phyloP scores from a whole-genome alignment of 2,888 invertebrate genomes.

The Microctonus hyperodae region DNA sequence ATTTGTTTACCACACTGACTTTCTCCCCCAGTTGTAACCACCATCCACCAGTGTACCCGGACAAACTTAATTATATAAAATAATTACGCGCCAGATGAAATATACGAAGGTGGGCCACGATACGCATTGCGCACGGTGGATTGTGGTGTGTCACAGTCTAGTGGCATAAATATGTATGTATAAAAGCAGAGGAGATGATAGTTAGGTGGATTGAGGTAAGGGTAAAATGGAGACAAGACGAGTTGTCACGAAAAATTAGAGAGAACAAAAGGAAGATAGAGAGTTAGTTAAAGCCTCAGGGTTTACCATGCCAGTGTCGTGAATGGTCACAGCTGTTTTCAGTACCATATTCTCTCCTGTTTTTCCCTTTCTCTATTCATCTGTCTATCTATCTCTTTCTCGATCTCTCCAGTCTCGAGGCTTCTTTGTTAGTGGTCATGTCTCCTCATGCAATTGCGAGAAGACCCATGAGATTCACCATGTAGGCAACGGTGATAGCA shows the following conservation, averaged over 20 bases:
- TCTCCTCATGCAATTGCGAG: background rate
- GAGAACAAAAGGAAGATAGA: background rate
- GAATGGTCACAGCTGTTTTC: background rate
- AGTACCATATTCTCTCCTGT: background rate
- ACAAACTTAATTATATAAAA: constrained; percentile 53
- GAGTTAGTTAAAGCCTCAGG: background rate
- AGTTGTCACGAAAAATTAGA: constrained; percentile 13
- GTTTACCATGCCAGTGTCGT: background rate
- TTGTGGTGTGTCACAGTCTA: constrained; percentile 47
- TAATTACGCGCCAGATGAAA: constrained; percentile 48
- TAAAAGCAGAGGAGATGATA: background rate
- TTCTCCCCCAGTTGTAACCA: background rate
- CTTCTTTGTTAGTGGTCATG: background rate
- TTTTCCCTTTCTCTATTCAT: too few species aligned
- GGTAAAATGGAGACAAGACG: constrained; percentile 27
- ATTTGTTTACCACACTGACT: background rate
- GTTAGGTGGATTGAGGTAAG: constrained; percentile 11
- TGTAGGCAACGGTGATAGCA: background rate
- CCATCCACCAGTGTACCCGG: constrained; percentile 11
- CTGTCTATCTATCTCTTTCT: too few species aligned
- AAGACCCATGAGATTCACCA: background rate
- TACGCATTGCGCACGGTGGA: constrained; percentile 46
- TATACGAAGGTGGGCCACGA: constrained; percentile 41
- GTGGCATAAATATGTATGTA: background rate
- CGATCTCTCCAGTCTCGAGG: too few species aligned